phyloP scores from a whole-genome alignment of 2,113 vertebrate genomes.

The Monarcha castaneiventris region DNA sequence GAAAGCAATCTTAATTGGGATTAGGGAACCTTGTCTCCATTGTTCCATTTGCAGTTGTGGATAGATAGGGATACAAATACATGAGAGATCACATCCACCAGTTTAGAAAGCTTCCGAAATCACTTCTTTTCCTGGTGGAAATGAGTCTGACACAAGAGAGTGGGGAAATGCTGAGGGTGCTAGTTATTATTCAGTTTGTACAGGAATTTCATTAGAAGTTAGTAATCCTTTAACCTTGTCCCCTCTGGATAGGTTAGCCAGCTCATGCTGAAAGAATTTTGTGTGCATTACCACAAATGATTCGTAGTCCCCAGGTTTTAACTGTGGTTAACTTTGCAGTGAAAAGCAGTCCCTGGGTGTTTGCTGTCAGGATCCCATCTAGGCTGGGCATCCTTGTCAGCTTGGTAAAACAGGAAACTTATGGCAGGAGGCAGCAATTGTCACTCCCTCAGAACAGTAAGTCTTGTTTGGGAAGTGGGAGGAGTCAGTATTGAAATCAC shows the following conservation, averaged over 20 bases:
- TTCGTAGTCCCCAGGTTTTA: neutral
- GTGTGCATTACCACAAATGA: neutral
- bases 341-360: neutral
- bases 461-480: neutral
- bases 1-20: neutral
- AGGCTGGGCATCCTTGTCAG: neutral
- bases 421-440: neutral
- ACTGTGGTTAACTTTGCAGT: neutral
- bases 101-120: neutral
- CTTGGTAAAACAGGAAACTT: neutral
- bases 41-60: neutral
- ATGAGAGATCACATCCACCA: neutral
- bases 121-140: neutral
- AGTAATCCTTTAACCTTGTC: neutral
- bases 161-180: neutral
- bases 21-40: neutral
- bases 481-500: neutral
- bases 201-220: neutral
- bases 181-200: neutral
- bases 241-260: neutral
- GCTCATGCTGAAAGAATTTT: neutral
- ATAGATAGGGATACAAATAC: neutral
- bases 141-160: rapidly evolving
- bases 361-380: neutral
- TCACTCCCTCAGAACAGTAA: neutral